Conservation (phyloP, 2,113 vertebrate species). For the Gnathonemus echidnorhynchus region DNA sequence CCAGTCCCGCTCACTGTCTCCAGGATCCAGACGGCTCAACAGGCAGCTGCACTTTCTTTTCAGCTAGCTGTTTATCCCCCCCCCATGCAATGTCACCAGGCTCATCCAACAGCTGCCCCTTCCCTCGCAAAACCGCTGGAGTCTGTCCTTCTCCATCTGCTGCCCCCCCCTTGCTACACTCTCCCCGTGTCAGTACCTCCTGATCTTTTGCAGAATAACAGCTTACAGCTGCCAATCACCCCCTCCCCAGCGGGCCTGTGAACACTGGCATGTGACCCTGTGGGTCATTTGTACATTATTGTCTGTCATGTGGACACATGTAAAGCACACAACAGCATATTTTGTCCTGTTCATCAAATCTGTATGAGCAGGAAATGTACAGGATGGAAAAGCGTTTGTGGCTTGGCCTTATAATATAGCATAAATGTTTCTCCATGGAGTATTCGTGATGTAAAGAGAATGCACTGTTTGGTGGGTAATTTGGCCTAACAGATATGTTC, state of each 20-base stretch:
- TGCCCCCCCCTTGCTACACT: neutral
- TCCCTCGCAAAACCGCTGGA: neutral
- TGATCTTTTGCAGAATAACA: neutral
- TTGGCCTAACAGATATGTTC: neutral
- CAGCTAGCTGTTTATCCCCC: neutral
- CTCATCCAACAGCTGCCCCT: neutral
- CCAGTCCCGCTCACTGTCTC: neutral
- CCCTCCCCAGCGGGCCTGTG: neutral
- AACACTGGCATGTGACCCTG: neutral
- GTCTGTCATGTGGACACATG: neutral
- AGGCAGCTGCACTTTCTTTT: neutral
- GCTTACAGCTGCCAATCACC: neutral
- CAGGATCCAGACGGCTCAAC: neutral
- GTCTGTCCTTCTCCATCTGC: neutral
- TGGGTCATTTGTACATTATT: neutral
- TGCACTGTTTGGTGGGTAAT: neutral
- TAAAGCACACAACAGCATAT: neutral
- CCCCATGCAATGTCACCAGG: neutral
- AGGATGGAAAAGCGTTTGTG: neutral
- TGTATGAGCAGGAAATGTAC: neutral
- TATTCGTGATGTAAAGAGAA: neutral
- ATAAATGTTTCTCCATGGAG: neutral
- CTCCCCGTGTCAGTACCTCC: neutral
- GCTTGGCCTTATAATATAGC: neutral
- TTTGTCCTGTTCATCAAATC: neutral